Conservation (phyloP, 2,888 invertebrate genomes). For the Resseliella maxima region DNA sequence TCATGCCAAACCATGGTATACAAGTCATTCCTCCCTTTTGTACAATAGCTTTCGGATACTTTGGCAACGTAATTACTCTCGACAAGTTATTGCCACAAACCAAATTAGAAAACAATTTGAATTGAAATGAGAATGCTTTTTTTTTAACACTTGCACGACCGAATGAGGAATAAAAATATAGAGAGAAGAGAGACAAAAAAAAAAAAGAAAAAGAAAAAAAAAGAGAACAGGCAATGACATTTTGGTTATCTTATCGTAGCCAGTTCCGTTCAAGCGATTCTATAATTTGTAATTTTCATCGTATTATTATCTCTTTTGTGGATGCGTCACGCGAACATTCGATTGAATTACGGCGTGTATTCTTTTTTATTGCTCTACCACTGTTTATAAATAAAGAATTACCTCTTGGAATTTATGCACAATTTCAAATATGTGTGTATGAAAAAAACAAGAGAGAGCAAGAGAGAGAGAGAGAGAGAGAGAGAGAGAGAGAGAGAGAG, state of each 20-base stretch:
- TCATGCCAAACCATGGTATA: not conserved
- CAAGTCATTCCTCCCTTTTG: not conserved
- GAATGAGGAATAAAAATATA: not conserved
- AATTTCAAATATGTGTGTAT: slow-evolving; percentile 11
- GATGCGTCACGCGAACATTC: slow-evolving; percentile 7
- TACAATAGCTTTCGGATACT: not conserved
- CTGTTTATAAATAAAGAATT: slow-evolving; percentile 37
- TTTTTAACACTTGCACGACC: slow-evolving; percentile 10
- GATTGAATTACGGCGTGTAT: not conserved
- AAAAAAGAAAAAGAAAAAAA: not conserved
- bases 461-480: not conserved
- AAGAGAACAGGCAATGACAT: not conserved
- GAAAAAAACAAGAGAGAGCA: too few species aligned
- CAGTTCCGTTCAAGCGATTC: not conserved
- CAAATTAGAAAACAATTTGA: slow-evolving; percentile 37
- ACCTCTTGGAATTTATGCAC: slow-evolving; percentile 28
- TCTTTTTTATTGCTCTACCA: not conserved
- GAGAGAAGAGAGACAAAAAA: not conserved
- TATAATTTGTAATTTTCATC: slow-evolving; percentile 4
- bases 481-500: too few species aligned
- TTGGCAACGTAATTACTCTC: slow-evolving; percentile 1
- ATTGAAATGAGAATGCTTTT: not conserved
- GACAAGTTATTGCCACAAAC: not conserved
- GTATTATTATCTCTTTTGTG: not conserved
- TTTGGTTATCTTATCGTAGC: not conserved